Evolutionary conservation across 1,140 invertebrate genomes (phyloP).

Genomic region (Ips nitidus): DNA sequence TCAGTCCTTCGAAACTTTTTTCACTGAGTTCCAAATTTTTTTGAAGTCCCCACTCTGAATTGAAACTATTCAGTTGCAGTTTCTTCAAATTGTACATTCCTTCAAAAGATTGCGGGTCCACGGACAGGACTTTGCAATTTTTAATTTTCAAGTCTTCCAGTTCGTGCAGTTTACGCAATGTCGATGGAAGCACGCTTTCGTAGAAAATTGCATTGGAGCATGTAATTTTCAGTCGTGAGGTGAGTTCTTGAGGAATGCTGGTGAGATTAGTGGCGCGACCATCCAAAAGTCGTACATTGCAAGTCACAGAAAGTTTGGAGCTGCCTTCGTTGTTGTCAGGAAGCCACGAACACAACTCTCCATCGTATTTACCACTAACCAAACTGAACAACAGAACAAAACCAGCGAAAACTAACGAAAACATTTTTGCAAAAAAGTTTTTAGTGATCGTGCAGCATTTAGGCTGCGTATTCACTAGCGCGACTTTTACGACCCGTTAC

Average conservation of each 20-base stretch:
- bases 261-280: slow-evolving; percentile 59
- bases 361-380: slow-evolving; percentile 23
- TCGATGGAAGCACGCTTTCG: slow-evolving; percentile 73
- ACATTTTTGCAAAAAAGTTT: slow-evolving; percentile 35
- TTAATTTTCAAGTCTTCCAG: slow-evolving; percentile 73
- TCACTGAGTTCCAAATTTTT: slow-evolving; percentile 69
- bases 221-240: slow-evolving; percentile 65
- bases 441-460: neutral
- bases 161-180: slow-evolving; percentile 71
- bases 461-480: too few relatives aligned
- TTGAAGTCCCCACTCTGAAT: slow-evolving; percentile 73
- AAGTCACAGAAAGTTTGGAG: slow-evolving; percentile 59
- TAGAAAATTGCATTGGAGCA: slow-evolving; percentile 79
- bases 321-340: slow-evolving; percentile 64
- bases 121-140: slow-evolving; percentile 75
- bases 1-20: slow-evolving; percentile 69
- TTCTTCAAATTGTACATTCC: slow-evolving; percentile 74
- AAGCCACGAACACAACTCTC: slow-evolving; percentile 59
- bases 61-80: slow-evolving; percentile 72
- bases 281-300: slow-evolving; percentile 70
- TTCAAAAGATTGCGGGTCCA: slow-evolving; percentile 76
- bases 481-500: too few relatives aligned
- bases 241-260: slow-evolving; percentile 70
- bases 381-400: slow-evolving; percentile 29
- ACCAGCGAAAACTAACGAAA: slow-evolving; percentile 32